Conservation (phyloP, 2,888 invertebrate species). For the Chaetogeoica ovagalla region DNA sequence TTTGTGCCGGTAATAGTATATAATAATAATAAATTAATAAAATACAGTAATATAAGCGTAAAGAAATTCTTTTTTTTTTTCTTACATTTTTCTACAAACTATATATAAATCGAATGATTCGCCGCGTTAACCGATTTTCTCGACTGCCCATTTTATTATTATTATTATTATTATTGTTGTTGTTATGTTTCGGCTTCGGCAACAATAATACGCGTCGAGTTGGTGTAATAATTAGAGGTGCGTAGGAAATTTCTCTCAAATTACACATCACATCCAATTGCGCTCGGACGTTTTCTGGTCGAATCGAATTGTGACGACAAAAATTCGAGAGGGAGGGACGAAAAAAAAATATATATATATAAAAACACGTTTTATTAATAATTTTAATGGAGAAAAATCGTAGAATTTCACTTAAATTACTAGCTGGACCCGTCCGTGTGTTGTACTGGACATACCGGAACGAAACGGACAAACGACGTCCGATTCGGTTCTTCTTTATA, state of each 20-base stretch:
- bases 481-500: constrained; percentile 33
- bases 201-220: too few species aligned
- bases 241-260: constrained; percentile 37
- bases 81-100: too few species aligned
- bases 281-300: neutral
- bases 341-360: neutral
- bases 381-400: constrained; percentile 44
- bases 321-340: neutral
- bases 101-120: too few species aligned
- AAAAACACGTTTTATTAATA: constrained; percentile 33
- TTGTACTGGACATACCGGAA: constrained; percentile 31
- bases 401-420: constrained; percentile 49
- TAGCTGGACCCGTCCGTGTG: neutral
- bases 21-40: too few species aligned
- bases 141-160: neutral
- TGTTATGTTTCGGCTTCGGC: neutral
- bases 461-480: constrained; percentile 37
- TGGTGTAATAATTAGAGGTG: constrained; percentile 15
- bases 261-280: constrained; percentile 21
- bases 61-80: too few species aligned
- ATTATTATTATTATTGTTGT: neutral
- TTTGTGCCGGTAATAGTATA: too few species aligned
- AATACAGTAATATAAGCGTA: too few species aligned
- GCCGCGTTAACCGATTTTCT: neutral
- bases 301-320: constrained; percentile 4